Conservation (phyloP, 2,888 invertebrate genomes). For the Catocala nupta region DNA sequence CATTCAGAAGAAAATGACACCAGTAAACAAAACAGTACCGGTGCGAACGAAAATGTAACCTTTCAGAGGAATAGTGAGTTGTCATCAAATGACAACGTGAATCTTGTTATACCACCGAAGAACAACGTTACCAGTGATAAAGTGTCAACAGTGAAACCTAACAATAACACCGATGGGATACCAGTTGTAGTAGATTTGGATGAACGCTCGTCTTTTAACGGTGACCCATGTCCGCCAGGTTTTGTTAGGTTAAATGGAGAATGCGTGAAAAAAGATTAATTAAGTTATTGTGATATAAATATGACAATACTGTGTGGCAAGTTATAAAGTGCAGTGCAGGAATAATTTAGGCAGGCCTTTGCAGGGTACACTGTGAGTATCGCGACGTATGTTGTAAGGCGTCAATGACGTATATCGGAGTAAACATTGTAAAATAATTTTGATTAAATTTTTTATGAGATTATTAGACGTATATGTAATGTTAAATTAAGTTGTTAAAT, state of each 20-base stretch:
- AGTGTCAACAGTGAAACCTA: constrained; percentile 34
- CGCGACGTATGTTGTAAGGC: too few species aligned
- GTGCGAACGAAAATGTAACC: constrained; percentile 11
- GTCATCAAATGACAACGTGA: constrained; percentile 6
- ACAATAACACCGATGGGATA: constrained; percentile 31
- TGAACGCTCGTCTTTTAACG: constrained; percentile 66
- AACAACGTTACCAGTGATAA: constrained; percentile 33
- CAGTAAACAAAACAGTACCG: constrained; percentile 9
- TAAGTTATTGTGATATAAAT: background rate
- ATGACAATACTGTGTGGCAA: too few species aligned
- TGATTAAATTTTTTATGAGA: constrained; percentile 1
- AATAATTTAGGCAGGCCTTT: too few species aligned
- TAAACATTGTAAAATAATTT: too few species aligned
- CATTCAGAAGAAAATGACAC: constrained; percentile 30
- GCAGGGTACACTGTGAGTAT: too few species aligned
- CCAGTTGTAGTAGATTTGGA: constrained; percentile 54
- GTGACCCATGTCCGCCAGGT: constrained; percentile 68
- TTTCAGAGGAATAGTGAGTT: constrained; percentile 14
- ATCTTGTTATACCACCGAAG: constrained; percentile 13
- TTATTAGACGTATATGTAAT: background rate
- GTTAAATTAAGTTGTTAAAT: too few species aligned
- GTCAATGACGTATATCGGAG: too few species aligned
- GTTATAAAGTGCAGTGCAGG: too few species aligned
- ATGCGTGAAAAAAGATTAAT: constrained; percentile 53
- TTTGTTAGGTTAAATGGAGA: constrained; percentile 63